These are phyloP conservation scores for Dendroctonus ponderosae DNA, from an alignment of 1,140 invertebrate species.

Conservation along the genomic window DNA sequence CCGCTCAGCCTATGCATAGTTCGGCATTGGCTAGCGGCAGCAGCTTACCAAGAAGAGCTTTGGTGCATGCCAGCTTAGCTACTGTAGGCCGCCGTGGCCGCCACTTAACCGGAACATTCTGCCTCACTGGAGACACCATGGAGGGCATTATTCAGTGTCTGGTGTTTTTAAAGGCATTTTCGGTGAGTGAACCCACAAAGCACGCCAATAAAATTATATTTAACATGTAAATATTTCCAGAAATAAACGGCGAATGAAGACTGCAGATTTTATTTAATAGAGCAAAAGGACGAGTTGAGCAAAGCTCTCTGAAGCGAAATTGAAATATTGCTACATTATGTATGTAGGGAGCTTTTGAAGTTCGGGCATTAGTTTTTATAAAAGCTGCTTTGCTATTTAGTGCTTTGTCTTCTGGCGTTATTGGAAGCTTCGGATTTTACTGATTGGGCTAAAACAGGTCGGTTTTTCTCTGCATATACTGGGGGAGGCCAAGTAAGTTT, in stretches of 20 bases:
- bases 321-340: background rate
- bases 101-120: conserved; percentile 82
- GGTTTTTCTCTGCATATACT: too few relatives aligned
- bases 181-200: conserved; percentile 63
- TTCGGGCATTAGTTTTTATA: too few relatives aligned
- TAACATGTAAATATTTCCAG: too few relatives aligned
- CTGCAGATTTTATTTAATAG: too few relatives aligned
- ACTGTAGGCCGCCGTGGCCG: conserved; percentile 73
- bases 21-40: conserved; percentile 37
- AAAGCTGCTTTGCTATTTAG: too few relatives aligned
- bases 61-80: conserved; percentile 73
- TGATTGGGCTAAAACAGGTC: too few relatives aligned
- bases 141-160: conserved; percentile 89
- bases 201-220: too few relatives aligned
- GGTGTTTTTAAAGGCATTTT: conserved; percentile 87
- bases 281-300: background rate
- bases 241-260: too few relatives aligned
- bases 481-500: too few relatives aligned
- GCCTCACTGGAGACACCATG: conserved; percentile 85
- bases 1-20: conserved; percentile 55
- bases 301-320: background rate
- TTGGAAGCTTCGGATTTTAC: too few relatives aligned
- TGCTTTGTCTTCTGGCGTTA: too few relatives aligned
- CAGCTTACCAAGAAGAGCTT: conserved; percentile 61
- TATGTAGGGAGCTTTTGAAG: background rate